phyloP scores from a whole-genome alignment of 2,113 vertebrate genomes.

The Cariama cristata region DNA sequence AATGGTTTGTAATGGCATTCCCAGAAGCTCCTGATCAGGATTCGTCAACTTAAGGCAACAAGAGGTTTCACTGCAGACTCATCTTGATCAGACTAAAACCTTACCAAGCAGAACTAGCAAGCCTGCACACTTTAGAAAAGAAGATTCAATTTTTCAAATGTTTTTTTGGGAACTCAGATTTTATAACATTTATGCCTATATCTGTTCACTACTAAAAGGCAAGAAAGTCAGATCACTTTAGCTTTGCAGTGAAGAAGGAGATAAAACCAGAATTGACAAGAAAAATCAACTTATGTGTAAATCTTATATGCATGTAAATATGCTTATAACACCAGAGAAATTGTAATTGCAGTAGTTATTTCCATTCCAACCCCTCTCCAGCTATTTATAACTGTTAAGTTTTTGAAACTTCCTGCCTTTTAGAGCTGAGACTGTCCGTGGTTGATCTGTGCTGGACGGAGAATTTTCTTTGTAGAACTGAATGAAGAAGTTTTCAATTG shows the following conservation, averaged over 20 bases:
- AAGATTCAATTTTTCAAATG: not conserved
- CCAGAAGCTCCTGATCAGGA: not conserved
- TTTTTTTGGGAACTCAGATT: not conserved
- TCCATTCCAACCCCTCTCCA: not conserved
- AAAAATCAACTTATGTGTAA: not conserved
- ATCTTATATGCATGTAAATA: not conserved
- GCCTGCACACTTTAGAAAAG: not conserved
- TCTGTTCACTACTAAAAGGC: not conserved
- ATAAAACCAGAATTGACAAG: not conserved
- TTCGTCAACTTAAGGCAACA: not conserved
- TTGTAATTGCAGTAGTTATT: not conserved
- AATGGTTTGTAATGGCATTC: not conserved
- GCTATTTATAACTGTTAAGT: not conserved
- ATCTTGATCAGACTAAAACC: not conserved
- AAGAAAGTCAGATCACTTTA: not conserved
- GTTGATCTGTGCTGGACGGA: not conserved
- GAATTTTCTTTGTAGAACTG: not conserved
- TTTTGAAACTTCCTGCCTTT: not conserved
- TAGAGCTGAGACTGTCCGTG: not conserved
- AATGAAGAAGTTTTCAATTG: not conserved
- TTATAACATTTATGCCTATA: not conserved
- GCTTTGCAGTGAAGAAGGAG: not conserved
- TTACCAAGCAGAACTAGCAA: not conserved
- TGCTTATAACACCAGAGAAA: not conserved
- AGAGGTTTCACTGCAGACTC: not conserved